Base-by-base conservation (phyloP, 2,113 vertebrate species). In the Clupea harengus region DNA sequence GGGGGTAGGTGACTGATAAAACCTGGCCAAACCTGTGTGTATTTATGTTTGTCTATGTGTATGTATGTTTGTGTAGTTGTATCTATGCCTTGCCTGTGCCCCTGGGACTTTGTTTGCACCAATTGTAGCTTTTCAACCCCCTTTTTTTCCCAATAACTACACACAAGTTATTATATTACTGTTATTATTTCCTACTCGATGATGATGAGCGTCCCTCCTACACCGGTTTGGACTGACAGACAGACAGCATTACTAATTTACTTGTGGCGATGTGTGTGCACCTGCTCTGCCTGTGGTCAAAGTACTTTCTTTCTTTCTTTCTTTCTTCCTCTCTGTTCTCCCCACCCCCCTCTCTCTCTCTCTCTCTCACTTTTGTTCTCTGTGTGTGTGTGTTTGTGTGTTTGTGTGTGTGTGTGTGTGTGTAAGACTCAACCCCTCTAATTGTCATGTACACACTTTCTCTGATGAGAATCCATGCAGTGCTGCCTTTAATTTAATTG, bases 401-500 rank as follows among this genome's bases (percentile, higher is more conserved):
- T 85, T 22, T 85, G 17, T 50, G 49, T 81, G n/a, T 20, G 32
- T 81, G 39, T 44, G 39, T 44, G 82, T 67, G 82, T 81, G 82
- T 47, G 81, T 80, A 22, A 25, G 22, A 25, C 88, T 84, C 85
- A 78, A 86, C 45, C 86, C 83, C 88, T 94, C 93, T 95, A 95
- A 95, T 95, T 95, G 94, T 95, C 93, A 93, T 94, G 93, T 94
- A 92, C 92, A 92, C 91, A 91, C 91, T 91, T 91, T 91, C 83
- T 90, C 92, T 54, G 90, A 91, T 90, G 93, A 92, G 94, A 95
- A 94, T 95, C 93, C 95, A 93, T 94, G 93, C 93, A 82, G 92
- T 89, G 85, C 92, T 93, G 92, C 92, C 93, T 92, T 94, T 95
- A 94, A 95, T 95, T 95, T 94, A 95, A 95, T 95, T 95, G 94